These are phyloP conservation scores for Augiades crinisus DNA, from an alignment of 2,888 invertebrate species.

Conservation along the genomic window DNA sequence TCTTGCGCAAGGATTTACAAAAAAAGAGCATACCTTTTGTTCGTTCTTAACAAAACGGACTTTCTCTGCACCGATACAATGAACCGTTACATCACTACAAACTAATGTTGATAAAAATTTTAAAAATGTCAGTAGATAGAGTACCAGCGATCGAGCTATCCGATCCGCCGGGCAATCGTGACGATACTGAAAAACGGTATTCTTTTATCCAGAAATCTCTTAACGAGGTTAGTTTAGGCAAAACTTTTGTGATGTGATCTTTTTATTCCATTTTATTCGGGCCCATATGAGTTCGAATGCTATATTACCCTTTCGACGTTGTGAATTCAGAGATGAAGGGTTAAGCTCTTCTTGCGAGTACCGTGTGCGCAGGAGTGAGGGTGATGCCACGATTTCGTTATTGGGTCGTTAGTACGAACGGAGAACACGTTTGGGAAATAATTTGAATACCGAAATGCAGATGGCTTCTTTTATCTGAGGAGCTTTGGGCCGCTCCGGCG, in stretches of 20 bases:
- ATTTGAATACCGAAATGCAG: conserved; percentile 81
- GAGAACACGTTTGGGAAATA: conserved; percentile 77
- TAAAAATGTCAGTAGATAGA: conserved; percentile 50
- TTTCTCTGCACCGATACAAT: conserved; percentile 64
- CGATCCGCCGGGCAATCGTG: conserved; percentile 75
- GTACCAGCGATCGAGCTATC: conserved; percentile 68
- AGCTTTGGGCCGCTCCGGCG: conserved; percentile 59
- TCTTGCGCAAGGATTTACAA: conserved; percentile 62
- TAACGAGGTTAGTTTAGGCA: conserved; percentile 81
- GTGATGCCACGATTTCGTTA: conserved; percentile 64
- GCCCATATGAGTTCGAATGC: conserved; percentile 70
- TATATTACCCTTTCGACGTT: conserved; percentile 61
- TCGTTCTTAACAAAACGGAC: conserved; percentile 55
- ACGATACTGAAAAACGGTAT: conserved; percentile 79
- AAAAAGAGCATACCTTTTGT: conserved; percentile 61
- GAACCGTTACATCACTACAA: conserved; percentile 43
- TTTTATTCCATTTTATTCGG: conserved; percentile 71
- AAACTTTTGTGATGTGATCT: conserved; percentile 79
- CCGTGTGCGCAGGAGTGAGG: conserved; percentile 70
- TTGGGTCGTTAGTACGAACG: conserved; percentile 52
- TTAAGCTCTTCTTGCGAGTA: conserved; percentile 56
- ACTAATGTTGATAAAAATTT: conserved; percentile 38
- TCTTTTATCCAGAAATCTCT: conserved; percentile 79
- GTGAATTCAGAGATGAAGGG: conserved; percentile 52
- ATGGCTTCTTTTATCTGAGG: conserved; percentile 77